Percentiles rank a stretch among this genome's conserved stretches.
These are phyloP conservation scores for Mus spicilegus DNA, from an alignment of 2,113 vertebrate genomes.

Conservation along the genomic window DNA sequence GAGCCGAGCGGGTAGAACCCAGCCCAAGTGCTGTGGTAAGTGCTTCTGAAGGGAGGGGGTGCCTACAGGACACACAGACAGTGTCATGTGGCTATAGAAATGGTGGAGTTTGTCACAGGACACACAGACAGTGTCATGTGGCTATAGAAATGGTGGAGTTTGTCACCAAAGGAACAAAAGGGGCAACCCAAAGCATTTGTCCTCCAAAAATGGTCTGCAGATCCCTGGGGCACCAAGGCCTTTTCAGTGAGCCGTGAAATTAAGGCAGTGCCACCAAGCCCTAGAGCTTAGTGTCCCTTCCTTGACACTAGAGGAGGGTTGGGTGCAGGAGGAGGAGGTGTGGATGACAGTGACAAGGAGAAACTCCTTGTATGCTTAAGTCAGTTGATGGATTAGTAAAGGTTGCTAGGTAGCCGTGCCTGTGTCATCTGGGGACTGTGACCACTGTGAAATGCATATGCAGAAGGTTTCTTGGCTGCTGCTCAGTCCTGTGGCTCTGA, in stretches of 20 bases:
- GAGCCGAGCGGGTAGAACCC: background rate
- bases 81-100: background rate
- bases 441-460: background rate
- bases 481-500: background rate
- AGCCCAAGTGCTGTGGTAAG: background rate
- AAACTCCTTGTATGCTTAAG: background rate
- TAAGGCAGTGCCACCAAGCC: background rate
- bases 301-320: background rate
- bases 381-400: background rate
- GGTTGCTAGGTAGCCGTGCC: background rate
- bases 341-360: fast-evolving
- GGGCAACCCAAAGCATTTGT: background rate
- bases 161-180: background rate
- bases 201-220: background rate
- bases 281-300: background rate
- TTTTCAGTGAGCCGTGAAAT: background rate
- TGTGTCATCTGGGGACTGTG: slow-evolving; percentile 13
- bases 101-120: background rate
- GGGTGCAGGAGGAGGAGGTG: background rate
- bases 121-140: background rate
- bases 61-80: background rate
- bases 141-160: background rate
- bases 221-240: background rate
- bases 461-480: background rate
- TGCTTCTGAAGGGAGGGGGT: background rate